Base-by-base conservation (phyloP, 2,113 vertebrate species). In the Triplophysa tibetana region DNA sequence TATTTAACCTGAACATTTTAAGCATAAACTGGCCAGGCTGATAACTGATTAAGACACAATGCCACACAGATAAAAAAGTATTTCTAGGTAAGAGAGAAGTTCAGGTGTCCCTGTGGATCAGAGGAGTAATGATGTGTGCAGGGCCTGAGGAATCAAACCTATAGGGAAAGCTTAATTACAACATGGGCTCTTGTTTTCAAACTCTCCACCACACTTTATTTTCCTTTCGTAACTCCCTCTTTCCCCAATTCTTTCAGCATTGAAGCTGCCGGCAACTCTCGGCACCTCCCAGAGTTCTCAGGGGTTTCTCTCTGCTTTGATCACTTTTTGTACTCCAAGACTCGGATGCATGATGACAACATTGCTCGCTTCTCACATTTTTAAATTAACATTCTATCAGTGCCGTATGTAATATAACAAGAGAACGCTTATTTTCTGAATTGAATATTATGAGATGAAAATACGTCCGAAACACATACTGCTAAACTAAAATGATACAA, bases 121-220 rank as follows among this genome's bases (percentile, higher is more conserved):
- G 1, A 23, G 45, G 29, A 56, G 75, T 74, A 84, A 84, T 81
- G 75, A 81, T 64, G 54, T 63, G 68, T 69, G 63, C 48, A 56
- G 68, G 73, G 72, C 60, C 48, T 14, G 8, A 56, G 12, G 54
- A 41, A 63, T 33, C 45, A 62, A 56, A 45, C 68, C 74, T 74
- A 63, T 26, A 64, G 78, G 54, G 74, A 81, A 74, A 29, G 54
- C 23, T 23, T 81, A 65, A 84, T 81, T 81, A 81, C 64, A 83
- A 70, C 58, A 41, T 29, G 60, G 19, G 54, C 24, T 48, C 60
- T 33, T 68, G 38, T 14, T 67, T 41, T 41, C 50, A 13, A 45
- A 67, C 48, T 12, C 38, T 58, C 56, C 8, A 70, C n/a, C 38
- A 26, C 38, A 68, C 26, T 45, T 48, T 48, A 56, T 33, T 23